Evolutionary conservation across 2,113 vertebrate genomes (phyloP).

Genomic region (Anoplopoma fimbria): DNA sequence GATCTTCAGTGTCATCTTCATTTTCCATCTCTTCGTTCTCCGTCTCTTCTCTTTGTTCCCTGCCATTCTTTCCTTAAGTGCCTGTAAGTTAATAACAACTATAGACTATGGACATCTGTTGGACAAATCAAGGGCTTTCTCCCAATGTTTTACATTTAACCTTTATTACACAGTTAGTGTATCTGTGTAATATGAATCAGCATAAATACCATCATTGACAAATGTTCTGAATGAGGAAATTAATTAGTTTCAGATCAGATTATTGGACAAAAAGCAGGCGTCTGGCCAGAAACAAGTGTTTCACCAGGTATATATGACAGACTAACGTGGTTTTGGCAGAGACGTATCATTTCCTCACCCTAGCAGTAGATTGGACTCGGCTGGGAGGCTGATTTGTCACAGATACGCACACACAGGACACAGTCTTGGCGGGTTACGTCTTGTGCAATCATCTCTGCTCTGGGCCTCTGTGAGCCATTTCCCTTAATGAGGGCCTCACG

Average conservation of each 20-base stretch:
- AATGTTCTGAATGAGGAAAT: not conserved
- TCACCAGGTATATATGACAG: not conserved
- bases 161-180: not conserved
- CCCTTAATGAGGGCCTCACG: conserved; percentile 57
- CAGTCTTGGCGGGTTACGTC: not conserved
- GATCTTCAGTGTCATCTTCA: conserved; percentile 46
- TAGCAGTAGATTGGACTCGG: not conserved
- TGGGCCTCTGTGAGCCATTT: conserved; percentile 40
- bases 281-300: not conserved
- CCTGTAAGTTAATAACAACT: not conserved
- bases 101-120: not conserved
- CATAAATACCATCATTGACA: not conserved
- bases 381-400: not conserved
- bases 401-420: not conserved
- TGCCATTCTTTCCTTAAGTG: not conserved
- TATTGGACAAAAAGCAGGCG: not conserved
- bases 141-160: not conserved
- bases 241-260: not conserved
- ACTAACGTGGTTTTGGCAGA: conserved; percentile 39
- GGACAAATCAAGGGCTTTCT: not conserved
- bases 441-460: conserved; percentile 46
- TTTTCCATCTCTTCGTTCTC: not conserved
- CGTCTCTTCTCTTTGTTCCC: not conserved
- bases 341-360: not conserved
- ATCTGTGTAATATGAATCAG: not conserved